Evolutionary conservation across 2,888 invertebrate genomes (phyloP).

Genomic region (Hoplodrina blanda): DNA sequence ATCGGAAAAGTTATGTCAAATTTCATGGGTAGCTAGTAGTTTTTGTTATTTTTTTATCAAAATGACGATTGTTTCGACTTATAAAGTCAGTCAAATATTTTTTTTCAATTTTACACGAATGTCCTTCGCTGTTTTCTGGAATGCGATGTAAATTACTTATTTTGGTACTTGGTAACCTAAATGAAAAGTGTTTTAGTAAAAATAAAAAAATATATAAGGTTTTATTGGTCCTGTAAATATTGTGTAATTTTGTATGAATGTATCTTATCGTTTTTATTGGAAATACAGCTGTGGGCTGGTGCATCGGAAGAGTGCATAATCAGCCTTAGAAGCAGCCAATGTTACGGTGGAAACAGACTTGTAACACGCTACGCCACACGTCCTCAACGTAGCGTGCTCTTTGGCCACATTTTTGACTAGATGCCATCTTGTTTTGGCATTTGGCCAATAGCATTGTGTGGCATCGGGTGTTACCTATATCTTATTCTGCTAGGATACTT

Average conservation of each 20-base stretch:
- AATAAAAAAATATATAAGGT: conserved; percentile 12
- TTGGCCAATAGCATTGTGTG: too few relatives aligned
- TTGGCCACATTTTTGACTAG: too few relatives aligned
- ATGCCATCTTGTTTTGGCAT: too few relatives aligned
- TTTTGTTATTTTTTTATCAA: background rate
- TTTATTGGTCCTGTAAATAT: conserved; percentile 36
- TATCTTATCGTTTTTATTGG: conserved; percentile 25
- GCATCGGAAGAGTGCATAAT: too few relatives aligned
- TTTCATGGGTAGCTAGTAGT: conserved; percentile 35
- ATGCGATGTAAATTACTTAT: conserved; percentile 6
- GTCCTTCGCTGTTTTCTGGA: conserved; percentile 5
- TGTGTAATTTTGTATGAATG: conserved; percentile 33
- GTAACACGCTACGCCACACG: too few relatives aligned
- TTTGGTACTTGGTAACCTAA: conserved; percentile 19
- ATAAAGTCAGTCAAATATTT: too few relatives aligned
- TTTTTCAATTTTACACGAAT: background rate
- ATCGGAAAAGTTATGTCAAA: conserved; percentile 65
- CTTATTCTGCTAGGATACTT: too few relatives aligned
- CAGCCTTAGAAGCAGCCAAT: too few relatives aligned
- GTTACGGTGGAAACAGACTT: too few relatives aligned
- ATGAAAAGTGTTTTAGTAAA: conserved; percentile 27
- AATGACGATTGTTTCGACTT: background rate
- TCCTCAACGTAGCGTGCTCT: too few relatives aligned
- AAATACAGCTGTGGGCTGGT: background rate
- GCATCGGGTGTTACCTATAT: too few relatives aligned